Base-by-base conservation (phyloP, 2,888 invertebrate genomes). In the Plagodis dolabraria region DNA sequence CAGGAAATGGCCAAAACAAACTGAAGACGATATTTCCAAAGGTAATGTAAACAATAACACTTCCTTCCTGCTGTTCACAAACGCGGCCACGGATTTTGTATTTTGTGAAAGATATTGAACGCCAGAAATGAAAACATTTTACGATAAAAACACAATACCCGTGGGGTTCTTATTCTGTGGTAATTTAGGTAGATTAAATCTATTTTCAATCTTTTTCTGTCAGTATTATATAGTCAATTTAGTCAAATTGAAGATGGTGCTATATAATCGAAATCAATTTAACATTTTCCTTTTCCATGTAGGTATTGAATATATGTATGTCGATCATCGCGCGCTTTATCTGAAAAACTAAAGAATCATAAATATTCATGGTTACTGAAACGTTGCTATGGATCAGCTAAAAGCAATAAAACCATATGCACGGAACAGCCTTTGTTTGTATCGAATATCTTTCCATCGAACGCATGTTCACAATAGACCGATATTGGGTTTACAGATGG, bases 391-490 rank as follows among this genome's bases (percentile, higher is more conserved):
- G 56, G 59, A 60, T 63, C 52, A 63, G 49, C 57, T 53, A 53
- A 46, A 38, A 82, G 86, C 85, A 85, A 79, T 85, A 79, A 80
- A 83, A 75, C 72, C 77, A 75, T 78, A 83, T 81, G 79, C 74
- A 78, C 79, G 76, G 78, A 85, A 85, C 82, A 72, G 67, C 80
- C 71, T 87, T 90, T 89, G 89, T 88, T 87, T 83, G 71, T 72
- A 74, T 68, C 64, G 70, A 82, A 85, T 85, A 82, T 81, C 82
- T 84, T 86, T 88, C 86, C 83, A 76, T 75, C 71, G 75, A 80
- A 65, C 75, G 82, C 79, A 79, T 75, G 75, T 81, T 75, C 68
- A 84, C 86, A 89, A 89, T 87, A 74, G 80, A 64, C 63, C 75
- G 80, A 84, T 85, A 87, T 80, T 80, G 77, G 77, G 69, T 83